These are phyloP conservation scores for Leucoma salicis DNA, from an alignment of 2,888 invertebrate species.

Conservation along the genomic window DNA sequence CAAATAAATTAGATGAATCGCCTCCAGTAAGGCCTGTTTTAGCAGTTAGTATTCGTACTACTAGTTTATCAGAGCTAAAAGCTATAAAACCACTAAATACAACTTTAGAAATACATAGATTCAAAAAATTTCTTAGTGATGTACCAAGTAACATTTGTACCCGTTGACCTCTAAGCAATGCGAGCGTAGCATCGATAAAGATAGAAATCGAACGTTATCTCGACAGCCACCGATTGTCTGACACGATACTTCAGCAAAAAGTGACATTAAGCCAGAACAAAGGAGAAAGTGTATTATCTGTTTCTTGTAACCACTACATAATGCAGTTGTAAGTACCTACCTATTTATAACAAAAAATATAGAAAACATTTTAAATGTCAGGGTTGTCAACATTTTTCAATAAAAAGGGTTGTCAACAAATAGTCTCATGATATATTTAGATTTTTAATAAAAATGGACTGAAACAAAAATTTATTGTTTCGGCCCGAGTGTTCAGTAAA, in stretches of 20 bases:
- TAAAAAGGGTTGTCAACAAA: constrained; percentile 6
- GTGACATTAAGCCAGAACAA: constrained; percentile 59
- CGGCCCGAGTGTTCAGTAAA: too few species aligned
- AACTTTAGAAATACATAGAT: too few species aligned
- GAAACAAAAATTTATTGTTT: too few species aligned
- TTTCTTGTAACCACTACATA: constrained; percentile 10
- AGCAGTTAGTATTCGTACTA: too few species aligned
- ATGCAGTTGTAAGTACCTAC: too few species aligned
- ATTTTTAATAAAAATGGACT: too few species aligned
- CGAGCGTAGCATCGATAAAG: constrained; percentile 44
- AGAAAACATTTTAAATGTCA: not conserved
- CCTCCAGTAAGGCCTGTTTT: too few species aligned
- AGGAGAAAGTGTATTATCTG: constrained; percentile 55
- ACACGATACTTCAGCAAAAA: constrained; percentile 62
- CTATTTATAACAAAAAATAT: not conserved
- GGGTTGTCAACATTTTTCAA: not conserved
- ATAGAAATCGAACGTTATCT: constrained; percentile 60
- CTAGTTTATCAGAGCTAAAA: too few species aligned
- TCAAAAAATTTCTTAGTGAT: constrained; percentile 1
- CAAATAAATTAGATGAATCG: too few species aligned
- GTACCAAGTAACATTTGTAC: constrained; percentile 41
- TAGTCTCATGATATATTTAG: too few species aligned
- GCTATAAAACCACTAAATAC: too few species aligned
- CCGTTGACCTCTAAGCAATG: constrained; percentile 34
- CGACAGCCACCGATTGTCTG: constrained; percentile 54